These are phyloP conservation scores for Bucco capensis DNA, from an alignment of 2,113 vertebrate species.

Conservation along the genomic window DNA sequence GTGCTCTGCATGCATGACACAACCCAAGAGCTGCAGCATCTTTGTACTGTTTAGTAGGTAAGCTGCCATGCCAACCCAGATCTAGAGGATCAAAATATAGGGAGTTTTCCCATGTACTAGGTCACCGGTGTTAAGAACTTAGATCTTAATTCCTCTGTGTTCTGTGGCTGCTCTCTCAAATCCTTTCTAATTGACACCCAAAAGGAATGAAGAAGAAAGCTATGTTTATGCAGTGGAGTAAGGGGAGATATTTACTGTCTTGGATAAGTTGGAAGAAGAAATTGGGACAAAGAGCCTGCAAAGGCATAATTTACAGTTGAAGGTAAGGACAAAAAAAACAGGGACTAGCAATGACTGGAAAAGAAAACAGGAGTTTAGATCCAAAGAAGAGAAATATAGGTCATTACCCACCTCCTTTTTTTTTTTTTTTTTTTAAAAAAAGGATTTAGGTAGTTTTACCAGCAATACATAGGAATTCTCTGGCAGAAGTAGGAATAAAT, in stretches of 20 bases:
- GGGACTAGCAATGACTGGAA: neutral
- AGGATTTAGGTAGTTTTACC: accelerated
- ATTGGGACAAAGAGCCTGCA: neutral
- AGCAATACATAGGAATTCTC: neutral
- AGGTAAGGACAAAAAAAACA: neutral
- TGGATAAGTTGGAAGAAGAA: neutral
- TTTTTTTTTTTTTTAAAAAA: neutral
- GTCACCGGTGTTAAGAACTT: neutral
- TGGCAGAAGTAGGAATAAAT: neutral
- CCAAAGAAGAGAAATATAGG: neutral
- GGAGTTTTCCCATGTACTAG: neutral
- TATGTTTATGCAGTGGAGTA: neutral
- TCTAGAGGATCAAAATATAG: neutral
- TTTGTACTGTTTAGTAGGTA: accelerated
- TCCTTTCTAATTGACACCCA: neutral
- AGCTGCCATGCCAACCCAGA: neutral
- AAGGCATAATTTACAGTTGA: neutral
- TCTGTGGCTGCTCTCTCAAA: neutral
- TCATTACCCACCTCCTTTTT: neutral
- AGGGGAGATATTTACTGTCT: neutral
- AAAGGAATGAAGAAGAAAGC: neutral
- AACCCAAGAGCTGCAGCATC: neutral
- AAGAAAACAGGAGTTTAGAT: neutral
- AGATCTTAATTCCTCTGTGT: neutral
- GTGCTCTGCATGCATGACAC: neutral